Percentiles rank a stretch among this genome's conserved stretches.
These are phyloP conservation scores for Lithobates pipiens DNA, from an alignment of 2,797 vertebrate genomes.

Conservation along the genomic window DNA sequence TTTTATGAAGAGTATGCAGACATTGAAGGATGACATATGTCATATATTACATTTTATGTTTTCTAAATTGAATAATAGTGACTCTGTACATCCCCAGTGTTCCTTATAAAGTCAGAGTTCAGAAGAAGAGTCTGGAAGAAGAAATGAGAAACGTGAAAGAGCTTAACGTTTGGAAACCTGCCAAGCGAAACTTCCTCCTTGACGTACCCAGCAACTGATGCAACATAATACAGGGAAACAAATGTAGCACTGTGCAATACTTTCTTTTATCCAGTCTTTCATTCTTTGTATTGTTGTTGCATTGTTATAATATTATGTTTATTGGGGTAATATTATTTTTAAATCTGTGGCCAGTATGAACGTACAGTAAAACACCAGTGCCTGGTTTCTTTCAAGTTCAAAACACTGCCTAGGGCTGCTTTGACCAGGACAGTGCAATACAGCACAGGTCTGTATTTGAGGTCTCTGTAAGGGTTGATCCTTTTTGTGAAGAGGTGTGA, in stretches of 20 bases:
- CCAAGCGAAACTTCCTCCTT: constrained; percentile 20
- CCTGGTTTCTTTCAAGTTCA: too few species aligned
- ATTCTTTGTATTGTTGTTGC: neutral
- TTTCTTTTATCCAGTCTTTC: neutral
- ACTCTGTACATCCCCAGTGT: constrained; percentile 7
- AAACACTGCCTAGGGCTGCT: too few species aligned
- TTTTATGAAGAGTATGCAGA: too few species aligned
- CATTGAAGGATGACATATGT: too few species aligned
- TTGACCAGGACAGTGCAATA: too few species aligned
- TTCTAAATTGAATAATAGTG: neutral
- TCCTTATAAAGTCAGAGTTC: constrained; percentile 33
- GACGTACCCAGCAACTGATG: constrained; percentile 15
- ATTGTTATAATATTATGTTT: neutral
- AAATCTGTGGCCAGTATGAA: too few species aligned
- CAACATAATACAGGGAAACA: neutral
- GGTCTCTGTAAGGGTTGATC: neutral
- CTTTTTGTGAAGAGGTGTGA: neutral
- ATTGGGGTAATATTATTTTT: too few species aligned
- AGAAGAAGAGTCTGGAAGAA: constrained; percentile 17
- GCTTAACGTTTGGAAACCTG: constrained; percentile 51
- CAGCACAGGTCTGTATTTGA: neutral
- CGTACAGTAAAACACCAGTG: too few species aligned
- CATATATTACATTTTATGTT: too few species aligned
- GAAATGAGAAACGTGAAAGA: constrained; percentile 40
- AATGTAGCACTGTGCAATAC: neutral